A percentile compares a stretch with the other conserved stretches of the same genome.
Evolutionary conservation across 2,797 vertebrate species (phyloP).

Genomic region (Pagetopsis macropterus): DNA sequence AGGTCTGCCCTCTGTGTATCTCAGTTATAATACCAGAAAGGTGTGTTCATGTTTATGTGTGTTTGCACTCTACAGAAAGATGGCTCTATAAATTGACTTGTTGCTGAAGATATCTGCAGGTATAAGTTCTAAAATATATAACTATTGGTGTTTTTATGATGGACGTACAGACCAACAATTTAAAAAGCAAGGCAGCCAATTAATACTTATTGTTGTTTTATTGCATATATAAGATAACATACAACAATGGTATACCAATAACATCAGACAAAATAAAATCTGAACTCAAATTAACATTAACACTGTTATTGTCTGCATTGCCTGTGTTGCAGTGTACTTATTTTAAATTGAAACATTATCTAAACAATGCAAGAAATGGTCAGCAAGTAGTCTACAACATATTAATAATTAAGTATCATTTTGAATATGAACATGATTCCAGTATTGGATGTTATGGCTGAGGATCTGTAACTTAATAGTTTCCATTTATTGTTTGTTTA

Average conservation of each 20-base stretch:
- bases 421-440: background rate
- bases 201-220: too few species aligned
- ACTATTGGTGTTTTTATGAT: background rate
- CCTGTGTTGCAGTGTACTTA: too few species aligned
- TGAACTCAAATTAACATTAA: too few species aligned
- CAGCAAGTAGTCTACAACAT: too few species aligned
- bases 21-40: background rate
- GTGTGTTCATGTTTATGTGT: background rate
- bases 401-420: background rate
- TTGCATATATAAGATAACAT: too few species aligned
- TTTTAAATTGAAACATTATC: too few species aligned
- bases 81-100: background rate
- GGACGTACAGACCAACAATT: too few species aligned
- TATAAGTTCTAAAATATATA: background rate
- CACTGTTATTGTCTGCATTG: too few species aligned
- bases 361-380: too few species aligned
- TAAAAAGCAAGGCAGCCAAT: too few species aligned
- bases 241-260: too few species aligned
- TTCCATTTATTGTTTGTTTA: background rate
- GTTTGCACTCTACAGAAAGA: background rate
- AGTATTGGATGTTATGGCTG: background rate
- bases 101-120: background rate
- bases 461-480: background rate
- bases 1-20: conserved; percentile 19
- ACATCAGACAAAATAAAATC: too few species aligned